A percentile compares a stretch with the other conserved stretches of the same genome.
These are phyloP conservation scores for Horisme vitalbata DNA, from an alignment of 2,888 invertebrate species.

Conservation along the genomic window DNA sequence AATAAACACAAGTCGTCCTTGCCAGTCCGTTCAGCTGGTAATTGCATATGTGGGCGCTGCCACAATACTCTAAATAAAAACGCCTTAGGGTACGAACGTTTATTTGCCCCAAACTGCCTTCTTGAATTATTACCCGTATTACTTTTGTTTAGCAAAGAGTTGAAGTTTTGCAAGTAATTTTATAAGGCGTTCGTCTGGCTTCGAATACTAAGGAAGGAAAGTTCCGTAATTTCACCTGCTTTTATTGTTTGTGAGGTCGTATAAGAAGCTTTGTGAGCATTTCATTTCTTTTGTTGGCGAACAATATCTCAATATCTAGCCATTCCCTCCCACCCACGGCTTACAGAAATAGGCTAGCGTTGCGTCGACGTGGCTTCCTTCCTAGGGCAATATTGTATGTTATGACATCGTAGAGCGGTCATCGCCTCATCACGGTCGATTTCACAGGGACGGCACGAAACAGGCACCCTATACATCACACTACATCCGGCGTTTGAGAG, in stretches of 20 bases:
- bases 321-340: not conserved
- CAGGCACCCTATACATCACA: constrained; percentile 36
- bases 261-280: constrained; percentile 1
- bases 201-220: constrained; percentile 25
- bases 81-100: constrained; percentile 25
- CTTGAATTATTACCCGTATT: constrained; percentile 31
- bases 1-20: constrained; percentile 46
- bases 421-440: constrained; percentile 29
- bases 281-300: constrained; percentile 8
- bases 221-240: constrained; percentile 24
- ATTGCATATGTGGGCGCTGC: constrained; percentile 40
- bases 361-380: not conserved
- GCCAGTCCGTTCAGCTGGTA: constrained; percentile 35
- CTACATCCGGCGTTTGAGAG: constrained; percentile 38
- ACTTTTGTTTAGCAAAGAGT: constrained; percentile 31
- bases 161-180: constrained; percentile 30
- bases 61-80: constrained; percentile 34
- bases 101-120: constrained; percentile 26
- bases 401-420: constrained; percentile 25
- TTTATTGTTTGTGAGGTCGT: constrained; percentile 15
- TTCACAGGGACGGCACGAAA: constrained; percentile 25
- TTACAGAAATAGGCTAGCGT: not conserved
- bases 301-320: not conserved
- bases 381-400: constrained; percentile 22
- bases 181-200: constrained; percentile 19